phyloP scores from a whole-genome alignment of 2,113 vertebrate species.

The Dendrocopos noguchii region DNA sequence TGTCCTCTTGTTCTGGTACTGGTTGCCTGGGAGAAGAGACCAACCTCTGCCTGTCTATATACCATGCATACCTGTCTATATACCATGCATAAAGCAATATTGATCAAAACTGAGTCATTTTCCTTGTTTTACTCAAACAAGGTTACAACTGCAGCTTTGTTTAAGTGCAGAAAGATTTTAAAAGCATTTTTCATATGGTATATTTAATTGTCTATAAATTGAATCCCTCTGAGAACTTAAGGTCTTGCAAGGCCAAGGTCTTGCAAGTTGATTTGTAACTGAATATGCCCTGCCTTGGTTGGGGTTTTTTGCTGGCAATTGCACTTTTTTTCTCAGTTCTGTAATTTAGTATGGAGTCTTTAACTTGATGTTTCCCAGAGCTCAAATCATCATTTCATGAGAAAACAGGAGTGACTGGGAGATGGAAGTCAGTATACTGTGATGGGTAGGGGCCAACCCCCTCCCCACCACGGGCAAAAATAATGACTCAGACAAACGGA shows the following conservation, averaged over 20 bases:
- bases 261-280: not conserved
- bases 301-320: not conserved
- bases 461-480: too few species aligned
- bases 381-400: not conserved
- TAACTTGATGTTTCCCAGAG: not conserved
- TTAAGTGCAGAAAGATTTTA: not conserved
- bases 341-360: not conserved
- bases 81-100: not conserved
- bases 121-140: not conserved
- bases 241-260: too few species aligned
- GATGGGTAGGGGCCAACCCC: too few species aligned
- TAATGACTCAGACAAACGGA: too few species aligned
- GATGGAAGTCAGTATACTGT: not conserved
- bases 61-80: too few species aligned
- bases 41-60: too few species aligned
- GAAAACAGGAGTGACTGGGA: not conserved
- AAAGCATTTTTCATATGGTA: not conserved
- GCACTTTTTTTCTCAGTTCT: not conserved
- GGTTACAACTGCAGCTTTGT: not conserved
- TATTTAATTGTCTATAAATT: not conserved
- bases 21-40: too few species aligned
- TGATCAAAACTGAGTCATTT: not conserved
- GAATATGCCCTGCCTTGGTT: not conserved
- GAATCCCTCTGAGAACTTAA: not conserved
- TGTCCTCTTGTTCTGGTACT: too few species aligned